Evolutionary conservation across 2,888 invertebrate genomes (phyloP).

Genomic region (Hemistola chrysoprasaria): DNA sequence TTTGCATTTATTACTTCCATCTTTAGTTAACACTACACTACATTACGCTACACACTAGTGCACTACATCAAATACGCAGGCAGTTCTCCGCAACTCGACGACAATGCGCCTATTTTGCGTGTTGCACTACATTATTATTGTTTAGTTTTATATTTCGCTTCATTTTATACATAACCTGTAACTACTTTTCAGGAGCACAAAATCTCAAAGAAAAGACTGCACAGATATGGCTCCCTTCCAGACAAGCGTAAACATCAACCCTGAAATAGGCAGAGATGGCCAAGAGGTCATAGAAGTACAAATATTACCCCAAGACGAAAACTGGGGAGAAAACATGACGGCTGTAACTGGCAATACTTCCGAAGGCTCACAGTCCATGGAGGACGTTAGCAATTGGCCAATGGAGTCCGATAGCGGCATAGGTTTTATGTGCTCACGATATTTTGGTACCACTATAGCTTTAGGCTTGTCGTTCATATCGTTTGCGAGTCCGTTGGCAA

Average conservation of each 20-base stretch:
- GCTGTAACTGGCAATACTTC: conserved; percentile 98
- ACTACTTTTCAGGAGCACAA: conserved; percentile 82
- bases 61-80: too few species aligned
- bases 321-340: conserved; percentile 99
- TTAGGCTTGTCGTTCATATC: conserved; percentile 90
- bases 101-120: too few species aligned
- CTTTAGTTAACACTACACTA: too few species aligned
- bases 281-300: conserved; percentile 98
- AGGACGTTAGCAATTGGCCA: conserved; percentile 94
- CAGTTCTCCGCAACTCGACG: too few species aligned
- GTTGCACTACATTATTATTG: too few species aligned
- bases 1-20: too few species aligned
- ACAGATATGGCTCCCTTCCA: conserved; percentile 93
- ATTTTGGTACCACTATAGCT: conserved; percentile 91
- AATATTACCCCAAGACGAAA: conserved; percentile 97
- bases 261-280: conserved; percentile 88
- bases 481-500: conserved; percentile 95
- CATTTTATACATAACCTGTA: too few species aligned
- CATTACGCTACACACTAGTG: too few species aligned
- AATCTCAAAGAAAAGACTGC: conserved; percentile 84
- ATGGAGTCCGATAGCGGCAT: conserved; percentile 87
- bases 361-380: conserved; percentile 96
- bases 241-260: conserved; percentile 91
- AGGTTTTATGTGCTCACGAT: conserved; percentile 89
- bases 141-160: too few species aligned